Base-by-base conservation (phyloP, 1,140 invertebrate species). In the Musca domestica region DNA sequence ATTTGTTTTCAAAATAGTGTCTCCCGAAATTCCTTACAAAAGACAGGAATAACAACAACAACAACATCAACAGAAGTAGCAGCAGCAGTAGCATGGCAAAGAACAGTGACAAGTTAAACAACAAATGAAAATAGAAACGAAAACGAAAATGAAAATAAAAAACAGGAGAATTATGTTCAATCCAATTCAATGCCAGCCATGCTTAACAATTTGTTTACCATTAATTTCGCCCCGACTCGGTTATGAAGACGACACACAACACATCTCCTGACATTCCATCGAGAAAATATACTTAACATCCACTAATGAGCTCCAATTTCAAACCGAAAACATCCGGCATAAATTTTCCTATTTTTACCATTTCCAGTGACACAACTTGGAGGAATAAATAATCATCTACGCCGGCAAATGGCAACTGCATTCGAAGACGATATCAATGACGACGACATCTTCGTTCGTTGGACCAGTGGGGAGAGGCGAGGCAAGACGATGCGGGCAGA, bases 231-330 rank as follows among this genome's bases (percentile, higher is more conserved):
- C 34, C 34, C 34, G 34, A 41, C 12, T 41, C 34, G 34, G 34
- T 41, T 22, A 20, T 56, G 25, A 56, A 56, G n/a, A 27, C 12
- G 23, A n/a, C 52, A 25, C n/a, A 56, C 23, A 56, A 54, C 17
- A 58, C 30, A 41, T 41, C n/a, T 61, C 27, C 19, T 61, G 56
- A 61, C 27, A 61, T 61, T 61, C 34, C 23, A 56, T n/a, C 23
- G 10, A 61, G 34, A 61, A 61, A 61, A 34, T 61, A 30, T 61
- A 41, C 56, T 61, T 61, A 61, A 51, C 67, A 64, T 34, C 30
- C 27, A 68, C 34, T 68, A 68, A 68, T 68, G 58, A 64, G 67
- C 46, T 64, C 58, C 49, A 68, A 68, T 68, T 68, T 68, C 67
- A 68, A 63, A 30, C 58, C 58, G 30, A 58, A 68, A 64, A 48